Evolutionary conservation across 2,113 vertebrate genomes (phyloP).

Genomic region (Balaenoptera acutorostrata): DNA sequence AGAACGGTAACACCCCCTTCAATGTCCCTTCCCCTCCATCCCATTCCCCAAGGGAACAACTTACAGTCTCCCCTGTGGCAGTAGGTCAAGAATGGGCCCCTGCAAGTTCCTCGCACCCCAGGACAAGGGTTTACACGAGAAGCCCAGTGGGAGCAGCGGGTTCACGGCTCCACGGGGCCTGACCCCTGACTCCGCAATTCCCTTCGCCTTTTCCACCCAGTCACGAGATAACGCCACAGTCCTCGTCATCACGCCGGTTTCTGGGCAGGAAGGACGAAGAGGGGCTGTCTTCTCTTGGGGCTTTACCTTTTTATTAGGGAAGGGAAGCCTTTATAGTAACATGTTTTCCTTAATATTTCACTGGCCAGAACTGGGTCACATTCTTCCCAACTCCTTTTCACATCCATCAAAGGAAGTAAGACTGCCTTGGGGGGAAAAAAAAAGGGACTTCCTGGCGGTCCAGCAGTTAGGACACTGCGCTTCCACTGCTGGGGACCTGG

Average conservation of each 20-base stretch:
- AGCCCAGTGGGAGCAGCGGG: not conserved
- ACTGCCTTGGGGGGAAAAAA: rapidly evolving
- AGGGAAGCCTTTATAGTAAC: not conserved
- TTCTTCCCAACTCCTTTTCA: not conserved
- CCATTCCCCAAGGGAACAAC: not conserved
- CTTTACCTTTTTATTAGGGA: not conserved
- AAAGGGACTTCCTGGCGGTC: no score
- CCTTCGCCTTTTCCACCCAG: not conserved
- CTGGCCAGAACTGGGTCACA: not conserved
- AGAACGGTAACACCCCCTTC: not conserved
- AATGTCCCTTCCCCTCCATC: rapidly evolving
- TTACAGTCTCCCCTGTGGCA: rapidly evolving
- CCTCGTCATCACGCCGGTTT: not conserved
- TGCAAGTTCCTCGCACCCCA: not conserved
- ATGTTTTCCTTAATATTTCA: not conserved
- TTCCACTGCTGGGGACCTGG: no score
- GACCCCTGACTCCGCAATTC: not conserved
- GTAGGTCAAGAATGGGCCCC: not conserved
- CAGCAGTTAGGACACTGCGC: no score
- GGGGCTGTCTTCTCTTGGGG: not conserved
- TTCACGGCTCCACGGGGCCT: not conserved
- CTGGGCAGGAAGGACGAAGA: not conserved
- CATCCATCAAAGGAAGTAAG: not conserved
- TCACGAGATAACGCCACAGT: not conserved
- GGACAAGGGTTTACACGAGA: not conserved